Percentiles rank a stretch among this genome's conserved stretches.
Conservation (phyloP, 1,140 invertebrate species). For the Psilanteris sp. region DNA sequence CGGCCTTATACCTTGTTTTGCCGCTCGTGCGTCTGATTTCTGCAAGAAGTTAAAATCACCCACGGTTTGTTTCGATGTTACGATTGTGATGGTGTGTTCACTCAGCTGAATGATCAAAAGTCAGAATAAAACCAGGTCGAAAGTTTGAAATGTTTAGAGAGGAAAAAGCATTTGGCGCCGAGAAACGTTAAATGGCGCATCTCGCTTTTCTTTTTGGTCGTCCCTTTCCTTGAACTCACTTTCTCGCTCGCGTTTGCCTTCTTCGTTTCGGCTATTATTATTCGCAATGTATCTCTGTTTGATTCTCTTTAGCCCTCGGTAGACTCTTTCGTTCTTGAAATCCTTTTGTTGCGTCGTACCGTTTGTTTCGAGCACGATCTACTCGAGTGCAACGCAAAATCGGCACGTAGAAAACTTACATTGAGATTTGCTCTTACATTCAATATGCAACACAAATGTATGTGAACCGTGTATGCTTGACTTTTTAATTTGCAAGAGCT, state of each 20-base stretch:
- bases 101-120: conserved; percentile 65
- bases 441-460: conserved; percentile 36
- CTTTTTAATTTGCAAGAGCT: conserved; percentile 65
- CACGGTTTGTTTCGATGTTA: conserved; percentile 36
- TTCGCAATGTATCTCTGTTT: conserved; percentile 61
- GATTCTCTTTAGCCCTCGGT: conserved; percentile 54
- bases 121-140: conserved; percentile 63
- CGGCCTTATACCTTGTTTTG: conserved; percentile 13
- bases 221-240: conserved; percentile 24
- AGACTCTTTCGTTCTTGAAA: conserved; percentile 53
- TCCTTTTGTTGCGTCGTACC: conserved; percentile 53
- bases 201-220: conserved; percentile 33
- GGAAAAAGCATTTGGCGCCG: conserved; percentile 62
- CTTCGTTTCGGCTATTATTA: conserved; percentile 53
- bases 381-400: conserved; percentile 52
- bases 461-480: conserved; percentile 2
- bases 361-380: conserved; percentile 61
- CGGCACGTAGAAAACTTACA: conserved; percentile 57
- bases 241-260: conserved; percentile 27
- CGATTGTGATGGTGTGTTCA: conserved; percentile 30
- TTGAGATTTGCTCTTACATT: conserved; percentile 47
- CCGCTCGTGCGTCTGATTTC: conserved; percentile 19
- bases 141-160: conserved; percentile 65
- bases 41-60: conserved; percentile 24
- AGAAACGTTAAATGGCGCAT: conserved; percentile 66